Evolutionary conservation across 2,888 invertebrate species (phyloP).

Genomic region (Pyrrhosoma nymphula): DNA sequence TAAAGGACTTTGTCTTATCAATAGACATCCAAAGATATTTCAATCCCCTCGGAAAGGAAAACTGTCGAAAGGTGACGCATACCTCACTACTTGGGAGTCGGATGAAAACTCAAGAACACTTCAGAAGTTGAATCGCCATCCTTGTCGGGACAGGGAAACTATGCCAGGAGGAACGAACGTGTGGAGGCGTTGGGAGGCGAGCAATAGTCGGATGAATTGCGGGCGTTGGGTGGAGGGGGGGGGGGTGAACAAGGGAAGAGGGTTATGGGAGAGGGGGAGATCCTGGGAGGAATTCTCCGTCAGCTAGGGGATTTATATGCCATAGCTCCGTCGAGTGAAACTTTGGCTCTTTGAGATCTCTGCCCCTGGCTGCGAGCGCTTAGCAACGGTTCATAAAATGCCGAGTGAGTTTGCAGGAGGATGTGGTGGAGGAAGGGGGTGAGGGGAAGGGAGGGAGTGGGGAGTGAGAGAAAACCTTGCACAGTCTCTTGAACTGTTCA

Average conservation of each 20-base stretch:
- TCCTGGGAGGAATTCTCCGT: not conserved
- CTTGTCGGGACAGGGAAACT: not conserved
- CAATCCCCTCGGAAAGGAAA: not conserved
- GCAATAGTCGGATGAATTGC: not conserved
- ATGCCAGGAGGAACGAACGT: not conserved
- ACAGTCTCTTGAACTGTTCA: conserved; percentile 25
- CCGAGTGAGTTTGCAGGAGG: not conserved
- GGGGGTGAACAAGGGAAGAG: not conserved
- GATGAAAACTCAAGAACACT: not conserved
- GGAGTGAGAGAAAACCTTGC: conserved; percentile 12
- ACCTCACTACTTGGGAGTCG: not conserved
- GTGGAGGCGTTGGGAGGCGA: too few species aligned
- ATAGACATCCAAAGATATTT: not conserved
- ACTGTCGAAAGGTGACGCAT: not conserved
- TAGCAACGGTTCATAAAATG: conserved; percentile 36
- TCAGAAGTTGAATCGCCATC: not conserved
- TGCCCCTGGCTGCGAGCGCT: not conserved
- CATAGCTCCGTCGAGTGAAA: not conserved
- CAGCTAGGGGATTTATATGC: not conserved
- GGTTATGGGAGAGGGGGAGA: not conserved
- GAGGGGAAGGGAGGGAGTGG: not conserved
- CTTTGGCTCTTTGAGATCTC: conserved; percentile 26
- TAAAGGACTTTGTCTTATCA: not conserved
- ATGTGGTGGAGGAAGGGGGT: not conserved
- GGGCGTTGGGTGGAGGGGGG: not conserved